Evolutionary conservation across 1,140 invertebrate species (phyloP), one percentile per base, ranked within the genome.

Genomic region (Drosophila kohkoa): DNA sequence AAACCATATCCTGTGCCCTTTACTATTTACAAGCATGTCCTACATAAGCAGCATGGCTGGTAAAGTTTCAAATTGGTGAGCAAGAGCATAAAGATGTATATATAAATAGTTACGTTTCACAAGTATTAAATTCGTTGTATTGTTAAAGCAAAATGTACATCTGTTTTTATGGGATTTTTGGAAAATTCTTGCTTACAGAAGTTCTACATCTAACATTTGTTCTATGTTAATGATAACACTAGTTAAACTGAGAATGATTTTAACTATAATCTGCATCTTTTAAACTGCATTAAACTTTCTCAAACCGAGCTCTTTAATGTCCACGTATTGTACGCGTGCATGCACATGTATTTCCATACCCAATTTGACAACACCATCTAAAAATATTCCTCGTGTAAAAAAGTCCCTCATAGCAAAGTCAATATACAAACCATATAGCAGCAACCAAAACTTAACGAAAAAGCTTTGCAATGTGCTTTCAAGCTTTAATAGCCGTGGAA

Each of bases 11-110:
- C 96, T 48, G 96, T 96, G 59, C 96, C 96, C 77, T 95, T 96
- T n/a, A 96, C 96, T 3, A 95, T 96, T 54, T 96, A 96, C 93
- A 96, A 96, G 92, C 96, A 96, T 92, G 95, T 96, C 76, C 96
- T 96, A 93, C 95, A 96, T 86, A 88, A 89, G 49, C 88, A 92
- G 41, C 95, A 96, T 91, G 94, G 95, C 73, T 91, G 91, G 91
- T 87, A 41, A 69, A 2, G 8, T 20, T 32, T 5, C 4, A 28
- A 5, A 41, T n/a, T 25, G 8, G 8, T 13, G 10, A 38, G 59
- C 4, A 10, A 28, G 30, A 16, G 32, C 11, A 38, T 25, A 16
- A 5, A 13, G 4, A 11, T 51, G 16, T 54, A 28, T 54, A 13
- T 62, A 62, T 52, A n/a, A 25, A 25, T 60, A 58, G 63, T 41